Conservation (phyloP, 2,113 vertebrate species). For the Carettochelys insculpta region DNA sequence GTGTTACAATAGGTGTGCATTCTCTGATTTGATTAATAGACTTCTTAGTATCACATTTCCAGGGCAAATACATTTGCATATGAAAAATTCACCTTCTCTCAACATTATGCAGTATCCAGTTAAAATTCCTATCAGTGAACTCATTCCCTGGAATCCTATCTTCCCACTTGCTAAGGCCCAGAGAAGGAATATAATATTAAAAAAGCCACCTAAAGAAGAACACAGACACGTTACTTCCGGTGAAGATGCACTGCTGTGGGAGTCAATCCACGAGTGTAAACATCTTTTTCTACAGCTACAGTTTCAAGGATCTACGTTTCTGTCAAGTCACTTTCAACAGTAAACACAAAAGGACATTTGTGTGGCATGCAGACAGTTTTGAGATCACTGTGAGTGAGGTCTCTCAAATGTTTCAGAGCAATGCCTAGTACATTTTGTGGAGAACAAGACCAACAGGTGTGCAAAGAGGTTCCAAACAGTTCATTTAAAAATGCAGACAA, state of each 20-base stretch:
- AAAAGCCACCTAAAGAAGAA: accelerated
- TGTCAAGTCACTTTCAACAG: background rate
- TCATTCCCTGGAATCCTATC: background rate
- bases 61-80: background rate
- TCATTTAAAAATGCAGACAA: background rate
- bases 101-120: background rate
- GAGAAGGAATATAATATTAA: background rate
- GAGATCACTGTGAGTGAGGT: background rate
- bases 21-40: background rate
- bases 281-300: background rate
- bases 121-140: background rate
- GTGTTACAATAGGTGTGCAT: background rate
- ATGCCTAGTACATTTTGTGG: background rate
- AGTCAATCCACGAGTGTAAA: background rate
- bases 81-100: constrained; percentile 10
- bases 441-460: background rate
- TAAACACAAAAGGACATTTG: background rate
- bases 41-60: background rate
- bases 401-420: background rate
- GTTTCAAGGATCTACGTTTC: background rate
- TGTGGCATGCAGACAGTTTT: background rate
- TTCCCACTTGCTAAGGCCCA: background rate
- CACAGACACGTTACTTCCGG: background rate
- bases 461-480: background rate
- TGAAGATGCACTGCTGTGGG: background rate